These are phyloP conservation scores for Pterostichus madidus DNA, from an alignment of 2,888 invertebrate species.

Conservation along the genomic window DNA sequence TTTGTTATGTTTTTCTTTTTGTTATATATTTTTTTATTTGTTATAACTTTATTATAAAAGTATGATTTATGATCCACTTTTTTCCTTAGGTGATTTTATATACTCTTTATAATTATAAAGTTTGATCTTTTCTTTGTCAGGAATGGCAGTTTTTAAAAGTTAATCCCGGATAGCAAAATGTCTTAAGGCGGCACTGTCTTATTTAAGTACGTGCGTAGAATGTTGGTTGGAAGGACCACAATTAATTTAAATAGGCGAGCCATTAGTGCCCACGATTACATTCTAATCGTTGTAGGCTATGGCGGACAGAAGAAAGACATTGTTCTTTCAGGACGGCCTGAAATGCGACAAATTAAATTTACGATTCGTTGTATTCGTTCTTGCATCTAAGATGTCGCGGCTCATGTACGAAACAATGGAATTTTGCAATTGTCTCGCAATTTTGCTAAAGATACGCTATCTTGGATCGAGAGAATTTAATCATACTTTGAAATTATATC, in stretches of 20 bases:
- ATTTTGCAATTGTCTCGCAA: slow-evolving; percentile 10
- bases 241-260: slow-evolving; percentile 56
- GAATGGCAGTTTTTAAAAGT: too few species aligned
- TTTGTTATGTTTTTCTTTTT: too few species aligned
- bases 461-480: background rate
- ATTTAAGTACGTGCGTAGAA: slow-evolving; percentile 52
- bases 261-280: slow-evolving; percentile 58
- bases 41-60: too few species aligned
- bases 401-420: slow-evolving; percentile 32
- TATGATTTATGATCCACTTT: too few species aligned
- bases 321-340: slow-evolving; percentile 51
- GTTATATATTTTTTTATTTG: too few species aligned
- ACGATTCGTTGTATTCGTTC: slow-evolving; percentile 35
- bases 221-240: slow-evolving; percentile 38
- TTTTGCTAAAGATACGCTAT: background rate
- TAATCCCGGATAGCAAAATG: too few species aligned
- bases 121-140: too few species aligned
- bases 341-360: slow-evolving; percentile 56
- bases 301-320: slow-evolving; percentile 35
- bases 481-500: too few species aligned
- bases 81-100: too few species aligned
- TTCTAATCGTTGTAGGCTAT: slow-evolving; percentile 56
- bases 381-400: background rate
- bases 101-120: too few species aligned
- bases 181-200: too few species aligned